Base-by-base conservation (phyloP, 2,113 vertebrate genomes). In the Amblyornis subalaris region DNA sequence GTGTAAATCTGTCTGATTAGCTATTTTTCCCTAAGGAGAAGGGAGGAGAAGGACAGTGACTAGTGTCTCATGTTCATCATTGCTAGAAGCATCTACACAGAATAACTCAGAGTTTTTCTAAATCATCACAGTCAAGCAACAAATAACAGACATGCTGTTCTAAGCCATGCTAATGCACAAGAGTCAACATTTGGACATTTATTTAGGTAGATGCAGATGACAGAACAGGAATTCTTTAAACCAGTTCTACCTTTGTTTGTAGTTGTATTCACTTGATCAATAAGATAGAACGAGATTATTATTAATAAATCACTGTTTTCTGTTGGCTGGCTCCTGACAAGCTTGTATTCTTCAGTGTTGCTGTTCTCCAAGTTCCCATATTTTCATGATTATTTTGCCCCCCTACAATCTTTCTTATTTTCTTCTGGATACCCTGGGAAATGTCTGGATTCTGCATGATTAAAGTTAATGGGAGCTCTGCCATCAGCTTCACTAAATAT, bases 401-500 rank as follows among this genome's bases (percentile, higher is more conserved):
- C 85, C 75, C 42, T 65, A 29, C 31, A 89, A 65, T 65, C 6
- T 82, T 61, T 66, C 89, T 85, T 72, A 55, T 58, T 78, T 93
- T 91, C 38, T 89, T 76, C 36, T 85, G 42, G 48, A 93, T 94
- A 82, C 61, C 54, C 85, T 96, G 92, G 82, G 94, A 94, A 95
- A 91, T 35, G 38, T 88, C 74, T 85, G 55, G 45, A 94, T 89
- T 85, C 54, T 91, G 47, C 44, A 35, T 82, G 79, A 97, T 91
- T 96, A 88, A 95, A 95, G 85, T 79, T 88, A 95, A 89, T 89
- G 87, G 96, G 95, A 95, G 71, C 54, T 89, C 77, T 95, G 91
- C 93, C 91, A 95, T 91, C 62, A 91, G 61, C n/a, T 76, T 77
- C 91, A 90, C 60, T 50, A 74, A 91, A 80, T 64, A 79, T 29